Percentiles rank a stretch among this genome's conserved stretches.
Conservation (phyloP, 2,888 invertebrate genomes). For the Morpho deidamia region DNA sequence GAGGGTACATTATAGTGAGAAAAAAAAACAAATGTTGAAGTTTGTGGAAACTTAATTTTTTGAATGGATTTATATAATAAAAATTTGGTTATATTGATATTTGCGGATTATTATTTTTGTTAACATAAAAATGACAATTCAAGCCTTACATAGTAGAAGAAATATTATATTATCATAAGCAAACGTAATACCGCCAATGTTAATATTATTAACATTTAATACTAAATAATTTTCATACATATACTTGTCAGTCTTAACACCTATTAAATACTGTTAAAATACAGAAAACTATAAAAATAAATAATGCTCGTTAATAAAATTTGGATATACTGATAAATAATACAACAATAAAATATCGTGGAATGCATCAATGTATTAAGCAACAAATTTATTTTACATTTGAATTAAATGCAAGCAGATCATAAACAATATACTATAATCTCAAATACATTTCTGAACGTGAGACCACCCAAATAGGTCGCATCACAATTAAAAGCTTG, state of each 20-base stretch:
- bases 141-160: slow-evolving; percentile 34
- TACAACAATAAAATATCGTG: slow-evolving; percentile 43
- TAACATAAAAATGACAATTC: slow-evolving; percentile 41
- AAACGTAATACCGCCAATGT: slow-evolving; percentile 58
- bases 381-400: slow-evolving; percentile 25
- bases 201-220: slow-evolving; percentile 56
- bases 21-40: slow-evolving; percentile 35
- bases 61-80: slow-evolving; percentile 49
- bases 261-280: slow-evolving; percentile 70
- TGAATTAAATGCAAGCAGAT: slow-evolving; percentile 37
- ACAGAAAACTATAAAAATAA: slow-evolving; percentile 33
- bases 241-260: slow-evolving; percentile 71
- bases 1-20: too few species aligned
- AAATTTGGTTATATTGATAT: slow-evolving; percentile 64
- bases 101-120: slow-evolving; percentile 35
- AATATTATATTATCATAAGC: slow-evolving; percentile 43
- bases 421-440: slow-evolving; percentile 19
- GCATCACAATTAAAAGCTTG: too few species aligned
- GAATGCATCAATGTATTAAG: slow-evolving; percentile 63
- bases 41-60: slow-evolving; percentile 67
- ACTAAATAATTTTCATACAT: slow-evolving; percentile 66
- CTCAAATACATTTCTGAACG: slow-evolving; percentile 2
- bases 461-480: too few species aligned
- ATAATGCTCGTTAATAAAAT: slow-evolving; percentile 22
- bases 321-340: slow-evolving; percentile 47